phyloP scores from a whole-genome alignment of 2,797 vertebrate genomes.

The Sebastes paucispinis region DNA sequence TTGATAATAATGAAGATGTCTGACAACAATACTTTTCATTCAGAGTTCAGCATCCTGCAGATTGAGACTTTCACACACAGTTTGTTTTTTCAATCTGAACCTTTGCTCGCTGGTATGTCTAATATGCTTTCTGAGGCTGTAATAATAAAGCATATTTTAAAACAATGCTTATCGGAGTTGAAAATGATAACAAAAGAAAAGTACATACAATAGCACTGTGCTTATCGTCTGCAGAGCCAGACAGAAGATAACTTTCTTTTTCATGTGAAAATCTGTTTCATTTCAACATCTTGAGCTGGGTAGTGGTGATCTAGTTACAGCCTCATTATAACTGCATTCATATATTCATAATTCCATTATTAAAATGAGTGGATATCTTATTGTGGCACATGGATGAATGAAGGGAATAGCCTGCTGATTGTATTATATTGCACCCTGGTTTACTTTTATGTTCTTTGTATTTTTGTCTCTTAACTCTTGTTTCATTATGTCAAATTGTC shows the following conservation, averaged over 20 bases:
- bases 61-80: not conserved
- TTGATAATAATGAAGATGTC: not conserved
- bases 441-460: not conserved
- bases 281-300: not conserved
- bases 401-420: not conserved
- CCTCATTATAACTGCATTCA: not conserved
- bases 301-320: not conserved
- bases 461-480: not conserved
- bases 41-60: not conserved
- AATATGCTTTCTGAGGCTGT: not conserved
- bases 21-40: not conserved
- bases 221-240: slow-evolving; percentile 3
- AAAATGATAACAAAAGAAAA: slow-evolving; percentile 8
- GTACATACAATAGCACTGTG: not conserved
- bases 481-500: not conserved
- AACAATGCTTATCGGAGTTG: slow-evolving; percentile 14
- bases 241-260: not conserved
- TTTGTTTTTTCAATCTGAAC: not conserved
- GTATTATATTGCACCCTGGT: not conserved
- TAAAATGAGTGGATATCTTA: not conserved
- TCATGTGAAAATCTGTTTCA: not conserved
- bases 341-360: not conserved
- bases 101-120: not conserved
- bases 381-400: not conserved
- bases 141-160: slow-evolving; percentile 8